Percentiles rank a stretch among this genome's conserved stretches.
Conservation (phyloP, 92 coral and sea anemone genomes). For the Micromussa lordhowensis region DNA sequence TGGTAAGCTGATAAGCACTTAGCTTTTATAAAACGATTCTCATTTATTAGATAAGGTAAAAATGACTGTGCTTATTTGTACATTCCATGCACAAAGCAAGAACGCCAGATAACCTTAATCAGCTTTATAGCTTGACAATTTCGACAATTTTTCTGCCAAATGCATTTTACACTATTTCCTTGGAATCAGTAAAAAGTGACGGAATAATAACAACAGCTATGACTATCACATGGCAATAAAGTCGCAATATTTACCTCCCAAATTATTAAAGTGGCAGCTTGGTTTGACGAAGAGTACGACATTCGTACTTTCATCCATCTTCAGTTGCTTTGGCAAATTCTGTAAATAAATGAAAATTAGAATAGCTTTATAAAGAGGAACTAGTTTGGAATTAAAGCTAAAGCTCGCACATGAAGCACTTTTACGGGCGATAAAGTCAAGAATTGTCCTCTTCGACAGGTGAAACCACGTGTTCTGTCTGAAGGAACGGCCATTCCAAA, state of each 20-base stretch:
- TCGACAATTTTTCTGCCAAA: no score
- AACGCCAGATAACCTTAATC: no score
- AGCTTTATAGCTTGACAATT: no score
- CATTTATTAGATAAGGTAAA: no score
- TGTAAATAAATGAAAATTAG: background rate
- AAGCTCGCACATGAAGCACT: background rate
- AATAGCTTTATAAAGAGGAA: background rate
- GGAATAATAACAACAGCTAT: background rate
- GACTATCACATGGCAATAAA: background rate
- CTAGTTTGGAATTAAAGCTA: background rate
- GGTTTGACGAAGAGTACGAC: background rate
- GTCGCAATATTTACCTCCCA: background rate
- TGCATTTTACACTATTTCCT: background rate
- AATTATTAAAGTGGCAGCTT: no score
- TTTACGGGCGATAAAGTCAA: background rate
- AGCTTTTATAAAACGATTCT: no score
- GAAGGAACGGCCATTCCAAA: background rate
- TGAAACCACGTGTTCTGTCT: background rate
- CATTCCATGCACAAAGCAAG: no score
- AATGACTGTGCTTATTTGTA: no score
- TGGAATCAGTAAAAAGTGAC: background rate
- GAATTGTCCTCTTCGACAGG: background rate
- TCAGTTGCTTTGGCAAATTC: background rate
- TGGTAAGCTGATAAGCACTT: no score
- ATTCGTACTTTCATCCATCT: background rate